phyloP scores from a whole-genome alignment of 2,888 invertebrate genomes.

The Hirtodrosophila alboralis region DNA sequence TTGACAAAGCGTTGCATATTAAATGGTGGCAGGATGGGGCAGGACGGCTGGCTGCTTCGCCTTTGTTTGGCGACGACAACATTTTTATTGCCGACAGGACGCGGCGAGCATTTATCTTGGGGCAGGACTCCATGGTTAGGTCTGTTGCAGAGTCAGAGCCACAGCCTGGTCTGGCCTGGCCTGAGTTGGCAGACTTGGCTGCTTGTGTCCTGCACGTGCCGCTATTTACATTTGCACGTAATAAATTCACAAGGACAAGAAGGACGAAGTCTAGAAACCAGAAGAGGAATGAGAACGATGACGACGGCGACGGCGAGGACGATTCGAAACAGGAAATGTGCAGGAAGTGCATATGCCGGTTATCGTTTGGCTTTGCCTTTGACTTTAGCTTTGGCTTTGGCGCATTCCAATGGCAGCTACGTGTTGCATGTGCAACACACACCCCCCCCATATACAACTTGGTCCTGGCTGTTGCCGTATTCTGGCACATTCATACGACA shows the following conservation, averaged over 20 bases:
- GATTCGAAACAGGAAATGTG: conserved; percentile 60
- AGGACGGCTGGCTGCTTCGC: conserved; percentile 25
- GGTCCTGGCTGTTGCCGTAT: too few species aligned
- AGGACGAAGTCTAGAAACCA: conserved; percentile 8
- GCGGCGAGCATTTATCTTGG: conserved; percentile 45
- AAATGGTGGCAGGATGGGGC: neutral
- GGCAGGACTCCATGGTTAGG: conserved; percentile 9
- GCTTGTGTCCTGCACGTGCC: conserved; percentile 69
- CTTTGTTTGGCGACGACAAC: conserved; percentile 68
- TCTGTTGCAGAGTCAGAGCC: too few species aligned
- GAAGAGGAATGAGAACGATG: too few species aligned
- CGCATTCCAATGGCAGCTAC: conserved; percentile 39
- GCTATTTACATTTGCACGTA: conserved; percentile 82
- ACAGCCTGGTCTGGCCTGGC: too few species aligned
- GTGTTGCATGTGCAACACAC: conserved; percentile 72
- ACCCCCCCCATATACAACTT: neutral
- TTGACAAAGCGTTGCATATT: conserved; percentile 60
- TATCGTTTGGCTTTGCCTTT: conserved; percentile 27
- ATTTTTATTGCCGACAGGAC: conserved; percentile 65
- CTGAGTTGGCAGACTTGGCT: neutral
- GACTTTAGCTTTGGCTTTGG: conserved; percentile 1
- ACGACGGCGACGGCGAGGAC: conserved; percentile 22
- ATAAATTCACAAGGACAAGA: conserved; percentile 70
- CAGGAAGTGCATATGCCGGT: conserved; percentile 71
- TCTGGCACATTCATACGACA: conserved; percentile 24